Evolutionary conservation across 1,140 invertebrate genomes (phyloP).

Genomic region (Papilio helenus): DNA sequence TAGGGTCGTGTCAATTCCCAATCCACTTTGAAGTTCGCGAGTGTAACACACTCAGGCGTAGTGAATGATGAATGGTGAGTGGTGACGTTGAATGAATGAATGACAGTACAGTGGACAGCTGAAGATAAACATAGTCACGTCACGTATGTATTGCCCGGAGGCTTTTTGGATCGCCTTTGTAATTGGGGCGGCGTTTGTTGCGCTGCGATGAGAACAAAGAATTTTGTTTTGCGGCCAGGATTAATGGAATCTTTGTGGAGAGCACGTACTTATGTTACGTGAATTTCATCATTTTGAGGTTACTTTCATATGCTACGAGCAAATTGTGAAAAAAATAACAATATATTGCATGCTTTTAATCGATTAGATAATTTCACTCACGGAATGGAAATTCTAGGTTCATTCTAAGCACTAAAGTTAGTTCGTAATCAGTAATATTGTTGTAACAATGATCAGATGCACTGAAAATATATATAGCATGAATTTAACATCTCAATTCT

Average conservation of each 20-base stretch:
- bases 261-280: neutral
- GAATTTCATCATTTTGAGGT: neutral
- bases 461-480: too few relatives aligned
- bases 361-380: too few relatives aligned
- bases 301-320: neutral
- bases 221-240: conserved; percentile 67
- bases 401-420: too few relatives aligned
- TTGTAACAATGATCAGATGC: too few relatives aligned
- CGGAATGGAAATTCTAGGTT: too few relatives aligned
- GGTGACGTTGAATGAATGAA: neutral
- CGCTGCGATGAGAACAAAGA: conserved; percentile 59
- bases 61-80: conserved; percentile 2
- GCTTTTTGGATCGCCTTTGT: conserved; percentile 65
- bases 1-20: too few relatives aligned
- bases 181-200: conserved; percentile 48
- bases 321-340: neutral
- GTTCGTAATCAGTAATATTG: too few relatives aligned
- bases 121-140: neutral
- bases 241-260: conserved; percentile 31
- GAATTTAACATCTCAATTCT: too few relatives aligned
- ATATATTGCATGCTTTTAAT: too few relatives aligned
- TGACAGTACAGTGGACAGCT: neutral
- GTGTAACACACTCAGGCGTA: neutral
- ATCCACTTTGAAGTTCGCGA: too few relatives aligned
- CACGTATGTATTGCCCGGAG: conserved; percentile 43